These are phyloP conservation scores for Micromesistius poutassou DNA, from an alignment of 2,797 vertebrate species.

Conservation along the genomic window DNA sequence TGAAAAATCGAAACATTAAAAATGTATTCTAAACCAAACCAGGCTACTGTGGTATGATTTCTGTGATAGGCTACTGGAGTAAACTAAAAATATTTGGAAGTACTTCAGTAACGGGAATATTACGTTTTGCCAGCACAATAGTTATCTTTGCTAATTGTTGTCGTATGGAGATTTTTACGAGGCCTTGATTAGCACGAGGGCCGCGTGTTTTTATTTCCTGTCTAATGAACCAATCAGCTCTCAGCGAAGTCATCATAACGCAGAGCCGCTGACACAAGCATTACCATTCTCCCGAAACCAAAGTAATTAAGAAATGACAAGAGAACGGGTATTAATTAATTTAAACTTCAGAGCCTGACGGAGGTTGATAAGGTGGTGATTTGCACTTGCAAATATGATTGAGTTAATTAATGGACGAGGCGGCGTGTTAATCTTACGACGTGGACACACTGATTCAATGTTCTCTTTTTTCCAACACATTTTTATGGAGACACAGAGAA, in stretches of 20 bases:
- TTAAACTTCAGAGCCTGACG: conserved; percentile 66
- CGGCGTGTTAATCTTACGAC: background rate
- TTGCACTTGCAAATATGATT: conserved; percentile 61
- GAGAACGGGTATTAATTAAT: conserved; percentile 66
- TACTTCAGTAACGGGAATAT: background rate
- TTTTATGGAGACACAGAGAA: conserved; percentile 44
- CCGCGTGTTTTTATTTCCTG: conserved; percentile 35
- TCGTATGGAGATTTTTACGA: background rate
- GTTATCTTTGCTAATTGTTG: background rate
- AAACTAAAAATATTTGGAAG: too few species aligned
- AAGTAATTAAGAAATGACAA: conserved; percentile 61
- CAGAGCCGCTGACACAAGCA: conserved; percentile 40
- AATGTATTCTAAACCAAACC: background rate
- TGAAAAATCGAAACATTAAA: background rate
- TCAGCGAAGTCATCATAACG: conserved; percentile 37
- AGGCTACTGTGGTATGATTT: background rate
- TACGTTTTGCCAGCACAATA: background rate
- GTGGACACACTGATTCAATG: conserved; percentile 26
- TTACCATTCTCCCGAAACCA: conserved; percentile 51
- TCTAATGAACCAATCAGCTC: conserved; percentile 43
- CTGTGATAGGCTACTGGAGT: background rate
- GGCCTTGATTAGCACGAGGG: conserved; percentile 14
- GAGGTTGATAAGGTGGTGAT: conserved; percentile 67
- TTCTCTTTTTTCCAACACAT: conserved; percentile 36
- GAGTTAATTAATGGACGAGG: conserved; percentile 64